Evolutionary conservation across 2,888 invertebrate species (phyloP), one percentile per base, ranked within the genome.

Genomic region (Dryomyza anilis): DNA sequence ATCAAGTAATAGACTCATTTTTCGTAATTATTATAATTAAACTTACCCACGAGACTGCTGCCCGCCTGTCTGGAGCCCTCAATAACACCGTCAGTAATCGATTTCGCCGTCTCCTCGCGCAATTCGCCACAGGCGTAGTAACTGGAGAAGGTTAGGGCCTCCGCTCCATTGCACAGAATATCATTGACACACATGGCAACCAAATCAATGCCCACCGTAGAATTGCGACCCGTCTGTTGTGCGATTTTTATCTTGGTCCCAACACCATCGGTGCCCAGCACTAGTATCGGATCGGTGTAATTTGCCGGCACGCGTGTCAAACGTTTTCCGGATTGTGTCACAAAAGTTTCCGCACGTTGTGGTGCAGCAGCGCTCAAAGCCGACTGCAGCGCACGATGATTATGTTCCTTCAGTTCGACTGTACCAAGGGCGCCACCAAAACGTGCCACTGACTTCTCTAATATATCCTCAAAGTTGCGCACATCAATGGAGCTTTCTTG

Each of bases 181-280:
- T 98, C 98, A 84, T 99, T 99, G 6, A 95, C 97, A 79, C 98
- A 98, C 98, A 98, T 98, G 10, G 98, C 98, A 2, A 99, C 98
- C 66, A 99, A 85, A 85, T 99, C 99, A 66, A 95, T 89, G 36
- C 98, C 98, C 67, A 98, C 90, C 0, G 92, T 91, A 68, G 87
- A 85, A 82, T 96, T 94, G 12, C 88, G 86, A 61, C 88, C 87
- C 69, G 88, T 88, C 72, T 88, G 87, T 81, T 96, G 92, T 0
- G 97, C 97, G 68, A 94, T 88, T 90, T 94, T 94, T 10, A 99
- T 87, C 83, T 99, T 99, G 0, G 98, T 98, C 58, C 98, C 98
- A 19, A 98, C 98, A n/a, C 98, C 98, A 85, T 98, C 98, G 0
- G 98, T 94, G 1, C 97, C 97, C 46, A 97, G 89, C 0, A 98